phyloP scores from a whole-genome alignment of 2,888 invertebrate genomes.

The Phrixothrix hirtus region DNA sequence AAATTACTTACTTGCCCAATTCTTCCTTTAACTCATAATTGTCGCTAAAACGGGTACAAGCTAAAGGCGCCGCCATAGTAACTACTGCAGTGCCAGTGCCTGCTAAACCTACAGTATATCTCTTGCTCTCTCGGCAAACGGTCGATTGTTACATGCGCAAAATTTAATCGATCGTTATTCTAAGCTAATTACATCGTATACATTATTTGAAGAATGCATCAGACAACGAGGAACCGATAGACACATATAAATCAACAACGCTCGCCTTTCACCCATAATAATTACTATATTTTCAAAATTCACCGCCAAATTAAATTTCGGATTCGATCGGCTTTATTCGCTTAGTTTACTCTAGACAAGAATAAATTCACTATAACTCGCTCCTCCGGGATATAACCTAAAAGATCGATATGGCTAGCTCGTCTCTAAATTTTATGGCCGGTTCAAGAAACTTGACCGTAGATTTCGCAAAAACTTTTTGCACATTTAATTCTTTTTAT shows the following conservation, averaged over 20 bases:
- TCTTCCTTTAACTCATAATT: conserved; percentile 99
- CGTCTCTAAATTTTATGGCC: no score
- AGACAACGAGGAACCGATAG: conserved; percentile 1
- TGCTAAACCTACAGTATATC: conserved; percentile 48
- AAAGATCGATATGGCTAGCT: conserved; percentile 49
- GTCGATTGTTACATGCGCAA: conserved; percentile 29
- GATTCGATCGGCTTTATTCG: neutral
- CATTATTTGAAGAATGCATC: neutral
- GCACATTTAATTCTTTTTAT: no score
- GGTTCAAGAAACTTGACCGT: no score
- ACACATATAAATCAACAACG: no score
- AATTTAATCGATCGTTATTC: conserved; percentile 22
- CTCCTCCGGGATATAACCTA: conserved; percentile 53
- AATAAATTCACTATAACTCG: conserved; percentile 27
- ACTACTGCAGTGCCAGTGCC: conserved; percentile 44
- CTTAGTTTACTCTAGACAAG: conserved; percentile 8
- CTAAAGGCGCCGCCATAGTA: conserved; percentile 83
- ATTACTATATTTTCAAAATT: neutral
- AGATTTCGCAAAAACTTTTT: no score
- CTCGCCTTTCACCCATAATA: no score
- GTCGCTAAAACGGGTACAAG: conserved; percentile 98
- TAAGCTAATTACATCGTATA: conserved; percentile 4
- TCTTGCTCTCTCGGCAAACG: conserved; percentile 41
- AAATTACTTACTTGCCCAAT: conserved; percentile 90
- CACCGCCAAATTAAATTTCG: neutral